Base-by-base conservation (phyloP, 2,888 invertebrate species). In the Iselma pallidipennis region DNA sequence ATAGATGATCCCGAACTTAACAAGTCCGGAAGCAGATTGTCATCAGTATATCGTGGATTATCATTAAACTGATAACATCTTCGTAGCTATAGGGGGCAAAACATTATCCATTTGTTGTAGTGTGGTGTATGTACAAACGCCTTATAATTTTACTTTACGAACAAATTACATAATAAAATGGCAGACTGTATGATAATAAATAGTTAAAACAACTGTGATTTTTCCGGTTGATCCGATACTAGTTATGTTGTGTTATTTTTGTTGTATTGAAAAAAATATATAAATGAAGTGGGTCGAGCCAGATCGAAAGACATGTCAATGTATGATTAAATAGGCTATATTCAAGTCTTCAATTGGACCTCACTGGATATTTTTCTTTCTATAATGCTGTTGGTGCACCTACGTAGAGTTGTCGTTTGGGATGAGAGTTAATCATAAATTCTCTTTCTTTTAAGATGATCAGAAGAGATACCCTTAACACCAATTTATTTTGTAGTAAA, bases 1-100 rank as follows among this genome's bases (percentile, higher is more conserved):
- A 19, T 37, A 37, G 7, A 37, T 7, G 37, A 16, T 37, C 37
- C 37, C 16, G 16, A 16, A 16, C 10, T 7, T 50, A 56, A 59
- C 56, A 61, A 65, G 59, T 49, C 61, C 68, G 66, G 68, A 66
- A 66, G 59, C 53, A 63, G 68, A 68, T 66, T 66, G 61, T 66
- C 66, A 68, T 66, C 66, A 52, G 59, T 53, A 42, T 42, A 63
- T 60, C 52, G 49, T 50, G 66, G 59, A 63, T 68, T 65, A 68
- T 68, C 68, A 68, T 65, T 68, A 66, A 56, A 54, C 9, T 53
- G 68, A 68, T 66, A 65, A 60, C 45, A 66, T 68, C 66, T 63
- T 33, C 21, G 10, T 14, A 25, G 62, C 59, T 57, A 57, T 52
- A 57, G 65, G 62, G 60, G 51, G 48, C 33, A n/a, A 58, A 58